These are phyloP conservation scores for Benthosema pterotum DNA, from an alignment of 2,797 vertebrate genomes.

Conservation along the genomic window DNA sequence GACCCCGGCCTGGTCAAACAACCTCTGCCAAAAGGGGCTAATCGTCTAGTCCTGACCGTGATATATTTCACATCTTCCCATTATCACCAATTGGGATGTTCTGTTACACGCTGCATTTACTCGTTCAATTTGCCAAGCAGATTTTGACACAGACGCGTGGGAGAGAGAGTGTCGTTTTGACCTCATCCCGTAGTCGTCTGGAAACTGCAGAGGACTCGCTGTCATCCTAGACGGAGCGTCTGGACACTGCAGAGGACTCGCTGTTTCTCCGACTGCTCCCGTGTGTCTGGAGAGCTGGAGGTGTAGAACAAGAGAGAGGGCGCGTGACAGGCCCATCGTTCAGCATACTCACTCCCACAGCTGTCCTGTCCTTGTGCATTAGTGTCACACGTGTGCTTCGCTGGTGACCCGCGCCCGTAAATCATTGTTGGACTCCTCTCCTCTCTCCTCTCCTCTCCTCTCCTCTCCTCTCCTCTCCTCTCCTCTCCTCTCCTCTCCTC, in stretches of 20 bases:
- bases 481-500: conserved; percentile 4
- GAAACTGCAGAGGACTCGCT: conserved; percentile 11
- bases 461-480: neutral
- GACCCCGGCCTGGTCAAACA: too few relatives aligned
- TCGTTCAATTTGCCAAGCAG: too few relatives aligned
- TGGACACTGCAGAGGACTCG: conserved; percentile 20
- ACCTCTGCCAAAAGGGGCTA: too few relatives aligned
- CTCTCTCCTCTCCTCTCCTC: conserved; percentile 17
- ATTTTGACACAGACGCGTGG: too few relatives aligned
- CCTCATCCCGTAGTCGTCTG: neutral
- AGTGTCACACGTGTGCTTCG: conserved; percentile 63
- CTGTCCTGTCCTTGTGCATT: conserved; percentile 75
- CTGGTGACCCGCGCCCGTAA: conserved; percentile 68
- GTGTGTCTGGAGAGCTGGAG: conserved; percentile 37
- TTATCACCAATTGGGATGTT: too few relatives aligned
- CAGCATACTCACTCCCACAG: conserved; percentile 60
- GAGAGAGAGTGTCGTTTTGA: too few relatives aligned
- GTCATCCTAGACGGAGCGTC: conserved; percentile 25
- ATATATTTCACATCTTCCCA: too few relatives aligned
- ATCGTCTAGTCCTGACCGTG: too few relatives aligned
- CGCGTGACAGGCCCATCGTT: conserved; percentile 65
- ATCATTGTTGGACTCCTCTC: conserved; percentile 50
- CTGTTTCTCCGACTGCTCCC: conserved; percentile 24
- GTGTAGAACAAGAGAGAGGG: conserved; percentile 53
- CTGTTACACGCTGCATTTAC: too few relatives aligned